Conservation (phyloP, 2,797 vertebrate species). For the Lindbergichthys nudifrons region DNA sequence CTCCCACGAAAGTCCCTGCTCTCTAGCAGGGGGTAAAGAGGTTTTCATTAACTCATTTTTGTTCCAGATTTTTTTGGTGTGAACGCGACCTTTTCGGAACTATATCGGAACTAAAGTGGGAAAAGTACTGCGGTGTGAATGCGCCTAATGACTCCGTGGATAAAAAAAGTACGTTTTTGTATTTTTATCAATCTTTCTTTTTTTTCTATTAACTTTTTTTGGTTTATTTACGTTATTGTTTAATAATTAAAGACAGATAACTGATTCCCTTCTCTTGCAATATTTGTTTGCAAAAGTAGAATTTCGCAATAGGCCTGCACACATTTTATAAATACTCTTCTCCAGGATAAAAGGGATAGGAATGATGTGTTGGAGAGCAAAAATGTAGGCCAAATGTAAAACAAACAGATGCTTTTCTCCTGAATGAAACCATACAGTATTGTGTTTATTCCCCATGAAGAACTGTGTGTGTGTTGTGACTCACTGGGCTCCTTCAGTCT, state of each 20-base stretch:
- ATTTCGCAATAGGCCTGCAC: no score
- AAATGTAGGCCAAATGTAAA: background rate
- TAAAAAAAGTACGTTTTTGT: background rate
- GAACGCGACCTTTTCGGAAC: no score
- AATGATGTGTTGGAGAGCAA: background rate
- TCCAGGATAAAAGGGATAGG: background rate
- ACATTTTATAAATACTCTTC: background rate
- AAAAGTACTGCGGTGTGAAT: no score
- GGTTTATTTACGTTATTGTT: background rate
- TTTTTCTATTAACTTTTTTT: background rate
- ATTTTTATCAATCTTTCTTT: background rate
- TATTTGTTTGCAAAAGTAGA: no score
- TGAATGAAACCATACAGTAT: no score
- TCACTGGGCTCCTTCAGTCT: conserved; percentile 97
- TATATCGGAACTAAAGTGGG: no score
- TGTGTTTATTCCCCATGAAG: background rate
- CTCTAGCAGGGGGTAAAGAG: no score
- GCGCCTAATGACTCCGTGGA: no score
- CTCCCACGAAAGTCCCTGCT: no score
- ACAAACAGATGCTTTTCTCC: background rate
- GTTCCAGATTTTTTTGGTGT: no score
- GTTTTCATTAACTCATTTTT: no score
- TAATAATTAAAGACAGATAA: background rate
- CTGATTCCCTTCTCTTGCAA: no score
- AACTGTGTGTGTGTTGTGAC: conserved; percentile 63